phyloP scores from a whole-genome alignment of 2,113 vertebrate genomes.

The Prinia subflava region DNA sequence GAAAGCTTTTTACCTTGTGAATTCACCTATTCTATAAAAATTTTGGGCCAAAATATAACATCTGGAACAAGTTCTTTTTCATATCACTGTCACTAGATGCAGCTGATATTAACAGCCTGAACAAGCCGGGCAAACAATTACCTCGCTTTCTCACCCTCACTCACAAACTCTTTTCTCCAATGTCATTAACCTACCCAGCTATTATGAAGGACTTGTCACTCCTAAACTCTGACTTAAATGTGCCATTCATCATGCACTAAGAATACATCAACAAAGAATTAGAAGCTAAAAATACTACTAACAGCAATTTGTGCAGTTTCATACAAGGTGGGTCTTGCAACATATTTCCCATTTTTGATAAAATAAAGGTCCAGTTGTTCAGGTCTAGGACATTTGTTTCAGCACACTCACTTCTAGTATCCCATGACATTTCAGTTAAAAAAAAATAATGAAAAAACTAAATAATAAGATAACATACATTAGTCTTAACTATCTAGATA shows the following conservation, averaged over 20 bases:
- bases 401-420: not conserved
- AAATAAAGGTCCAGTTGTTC: not conserved
- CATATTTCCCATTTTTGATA: not conserved
- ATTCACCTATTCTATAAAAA: not conserved
- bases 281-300: not conserved
- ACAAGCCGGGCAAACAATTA: not conserved
- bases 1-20: not conserved
- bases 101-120: not conserved
- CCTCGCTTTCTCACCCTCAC: not conserved
- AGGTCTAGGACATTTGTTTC: not conserved
- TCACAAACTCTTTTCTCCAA: not conserved
- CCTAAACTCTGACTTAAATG: not conserved
- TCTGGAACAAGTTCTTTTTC: not conserved
- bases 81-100: not conserved
- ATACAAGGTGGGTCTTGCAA: not conserved
- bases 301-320: not conserved
- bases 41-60: not conserved
- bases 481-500: not conserved
- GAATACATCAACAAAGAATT: not conserved
- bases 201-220: not conserved
- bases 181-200: not conserved
- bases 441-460: accelerated
- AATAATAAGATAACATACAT: not conserved
- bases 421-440: not conserved
- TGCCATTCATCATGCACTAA: not conserved